These are phyloP conservation scores for Octomys mimax DNA, from an alignment of 2,797 vertebrate genomes.

Conservation along the genomic window DNA sequence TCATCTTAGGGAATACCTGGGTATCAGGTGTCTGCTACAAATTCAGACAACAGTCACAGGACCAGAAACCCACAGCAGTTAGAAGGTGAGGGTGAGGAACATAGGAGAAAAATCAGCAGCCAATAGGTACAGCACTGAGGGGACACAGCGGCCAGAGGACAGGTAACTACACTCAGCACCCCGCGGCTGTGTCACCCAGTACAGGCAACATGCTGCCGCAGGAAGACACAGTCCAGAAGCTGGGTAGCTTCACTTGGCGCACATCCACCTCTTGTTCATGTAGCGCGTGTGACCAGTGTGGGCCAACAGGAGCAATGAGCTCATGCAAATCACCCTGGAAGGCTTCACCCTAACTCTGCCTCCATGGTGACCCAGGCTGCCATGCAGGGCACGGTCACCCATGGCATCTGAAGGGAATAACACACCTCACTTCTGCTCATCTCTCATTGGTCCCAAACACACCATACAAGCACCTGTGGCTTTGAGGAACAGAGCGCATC, in stretches of 20 bases:
- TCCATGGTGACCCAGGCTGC: no score
- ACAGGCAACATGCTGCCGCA: neutral
- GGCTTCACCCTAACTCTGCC: neutral
- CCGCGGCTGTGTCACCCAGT: no score
- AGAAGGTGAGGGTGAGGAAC: neutral
- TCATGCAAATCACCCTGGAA: neutral
- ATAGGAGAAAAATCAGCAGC: neutral
- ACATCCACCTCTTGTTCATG: neutral
- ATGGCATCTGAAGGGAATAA: neutral
- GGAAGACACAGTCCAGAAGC: neutral
- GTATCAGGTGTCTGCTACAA: rapidly evolving
- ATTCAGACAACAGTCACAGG: neutral
- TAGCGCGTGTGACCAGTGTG: rapidly evolving
- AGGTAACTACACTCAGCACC: neutral
- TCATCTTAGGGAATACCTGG: neutral
- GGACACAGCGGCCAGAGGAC: neutral
- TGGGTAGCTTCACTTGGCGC: neutral
- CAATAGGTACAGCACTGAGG: neutral
- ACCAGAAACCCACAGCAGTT: neutral
- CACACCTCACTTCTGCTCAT: neutral
- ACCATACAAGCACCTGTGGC: neutral
- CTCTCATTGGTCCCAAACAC: neutral
- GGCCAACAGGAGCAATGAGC: neutral
- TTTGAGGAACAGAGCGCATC: neutral
- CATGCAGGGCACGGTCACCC: neutral